Conservation (phyloP, 2,888 invertebrate species). For the Harpagoxenus sublaevis region DNA sequence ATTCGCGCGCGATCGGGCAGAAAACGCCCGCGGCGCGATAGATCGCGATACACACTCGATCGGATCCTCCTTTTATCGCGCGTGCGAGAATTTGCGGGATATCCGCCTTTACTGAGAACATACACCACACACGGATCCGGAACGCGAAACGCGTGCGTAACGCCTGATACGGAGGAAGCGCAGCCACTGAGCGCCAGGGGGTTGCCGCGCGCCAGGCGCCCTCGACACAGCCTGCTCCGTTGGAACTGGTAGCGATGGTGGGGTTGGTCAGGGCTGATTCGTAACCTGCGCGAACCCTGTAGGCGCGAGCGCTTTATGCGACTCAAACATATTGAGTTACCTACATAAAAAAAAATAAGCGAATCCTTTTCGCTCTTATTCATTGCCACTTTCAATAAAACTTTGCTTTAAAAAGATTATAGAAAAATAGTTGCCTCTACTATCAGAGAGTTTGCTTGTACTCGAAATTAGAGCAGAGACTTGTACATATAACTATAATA, state of each 20-base stretch:
- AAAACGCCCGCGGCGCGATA: conserved; percentile 1
- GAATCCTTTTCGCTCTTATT: neutral
- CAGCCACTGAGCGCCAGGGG: conserved; percentile 82
- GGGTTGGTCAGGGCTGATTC: conserved; percentile 41
- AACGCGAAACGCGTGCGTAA: conserved; percentile 60
- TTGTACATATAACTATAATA: neutral
- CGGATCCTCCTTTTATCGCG: neutral
- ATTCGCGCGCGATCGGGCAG: conserved; percentile 17
- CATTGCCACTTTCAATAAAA: neutral
- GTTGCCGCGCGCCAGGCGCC: conserved; percentile 75
- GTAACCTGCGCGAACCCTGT: neutral
- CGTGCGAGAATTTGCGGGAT: neutral
- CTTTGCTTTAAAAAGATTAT: neutral
- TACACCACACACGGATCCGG: conserved; percentile 41
- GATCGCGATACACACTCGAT: neutral
- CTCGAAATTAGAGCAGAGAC: neutral
- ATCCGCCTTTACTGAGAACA: neutral
- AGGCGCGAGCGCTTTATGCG: neutral
- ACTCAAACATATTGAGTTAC: neutral
- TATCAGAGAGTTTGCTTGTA: neutral
- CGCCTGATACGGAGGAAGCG: conserved; percentile 82
- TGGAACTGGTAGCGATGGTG: conserved; percentile 54
- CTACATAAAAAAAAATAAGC: too few species aligned
- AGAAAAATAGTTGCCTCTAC: neutral
- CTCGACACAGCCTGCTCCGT: conserved; percentile 61